A percentile compares a stretch with the other conserved stretches of the same genome.
Evolutionary conservation across 2,113 vertebrate genomes (phyloP).

Genomic region (Pontoporia blainvillei): DNA sequence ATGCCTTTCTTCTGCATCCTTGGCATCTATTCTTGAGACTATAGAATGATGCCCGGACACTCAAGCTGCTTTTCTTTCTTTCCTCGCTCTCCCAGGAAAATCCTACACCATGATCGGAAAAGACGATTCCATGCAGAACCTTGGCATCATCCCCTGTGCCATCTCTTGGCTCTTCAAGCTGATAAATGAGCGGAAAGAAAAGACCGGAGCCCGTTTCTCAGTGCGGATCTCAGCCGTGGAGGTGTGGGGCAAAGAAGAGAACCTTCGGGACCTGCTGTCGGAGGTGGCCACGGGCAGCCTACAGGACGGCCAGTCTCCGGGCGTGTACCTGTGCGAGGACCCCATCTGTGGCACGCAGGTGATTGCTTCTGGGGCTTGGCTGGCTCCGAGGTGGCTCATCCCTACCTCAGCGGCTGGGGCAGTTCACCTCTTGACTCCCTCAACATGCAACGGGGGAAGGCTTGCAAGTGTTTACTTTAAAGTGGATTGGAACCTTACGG

Average conservation of each 20-base stretch:
- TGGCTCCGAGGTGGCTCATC: accelerated
- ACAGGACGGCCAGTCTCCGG: constrained; percentile 98
- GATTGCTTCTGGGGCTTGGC: background rate
- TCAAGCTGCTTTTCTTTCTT: constrained; percentile 20
- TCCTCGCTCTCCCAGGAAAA: constrained; percentile 85
- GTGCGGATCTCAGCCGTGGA: constrained; percentile 98
- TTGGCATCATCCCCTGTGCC: constrained; percentile 97
- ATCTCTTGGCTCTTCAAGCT: constrained; percentile 99
- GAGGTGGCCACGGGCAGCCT: constrained; percentile 97
- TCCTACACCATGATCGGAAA: constrained; percentile 98
- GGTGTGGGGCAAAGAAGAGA: constrained; percentile 98
- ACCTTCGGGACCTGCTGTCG: constrained; percentile 93
- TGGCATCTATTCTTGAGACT: background rate
- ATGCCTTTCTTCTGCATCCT: background rate
- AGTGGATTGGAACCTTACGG: constrained; percentile 71
- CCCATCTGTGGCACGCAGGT: constrained; percentile 99
- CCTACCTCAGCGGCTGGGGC: background rate
- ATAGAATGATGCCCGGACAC: background rate
- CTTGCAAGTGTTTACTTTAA: constrained; percentile 75
- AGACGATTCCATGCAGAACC: constrained; percentile 95
- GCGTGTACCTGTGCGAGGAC: constrained; percentile 98
- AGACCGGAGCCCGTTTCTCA: constrained; percentile 96
- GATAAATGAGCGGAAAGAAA: constrained; percentile 96
- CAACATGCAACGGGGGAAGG: constrained; percentile 45
- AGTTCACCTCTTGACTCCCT: constrained; percentile 47